phyloP scores from a whole-genome alignment of 2,797 vertebrate species.

The Tenualosa ilisha region DNA sequence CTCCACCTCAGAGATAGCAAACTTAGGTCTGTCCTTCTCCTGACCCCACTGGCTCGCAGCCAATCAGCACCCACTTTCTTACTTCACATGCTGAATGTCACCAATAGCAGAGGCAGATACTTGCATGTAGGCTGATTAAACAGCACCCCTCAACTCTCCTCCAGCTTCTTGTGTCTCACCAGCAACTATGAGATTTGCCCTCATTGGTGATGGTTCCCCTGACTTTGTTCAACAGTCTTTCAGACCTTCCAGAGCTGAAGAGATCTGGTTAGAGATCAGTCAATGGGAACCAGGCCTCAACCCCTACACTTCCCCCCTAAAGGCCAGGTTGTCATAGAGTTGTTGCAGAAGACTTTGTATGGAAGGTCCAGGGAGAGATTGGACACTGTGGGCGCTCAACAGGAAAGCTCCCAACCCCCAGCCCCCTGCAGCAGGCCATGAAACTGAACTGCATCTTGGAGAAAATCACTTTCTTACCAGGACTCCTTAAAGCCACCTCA shows the following conservation, averaged over 20 bases:
- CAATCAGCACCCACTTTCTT: neutral
- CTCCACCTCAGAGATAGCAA: neutral
- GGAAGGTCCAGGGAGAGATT: neutral
- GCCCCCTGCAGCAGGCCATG: conserved; percentile 27
- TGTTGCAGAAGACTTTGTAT: neutral
- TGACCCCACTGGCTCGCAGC: neutral
- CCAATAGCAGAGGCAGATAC: conserved; percentile 18
- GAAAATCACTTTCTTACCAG: neutral
- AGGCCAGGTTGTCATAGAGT: neutral
- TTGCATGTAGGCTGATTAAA: neutral
- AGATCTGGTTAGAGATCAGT: neutral
- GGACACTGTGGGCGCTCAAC: neutral
- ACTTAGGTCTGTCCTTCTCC: neutral
- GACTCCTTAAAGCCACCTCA: conserved; percentile 17
- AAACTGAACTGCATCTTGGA: conserved; percentile 41
- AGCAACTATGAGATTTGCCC: neutral
- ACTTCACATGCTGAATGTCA: neutral
- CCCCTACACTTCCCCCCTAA: neutral
- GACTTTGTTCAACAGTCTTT: neutral
- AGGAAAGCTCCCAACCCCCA: neutral
- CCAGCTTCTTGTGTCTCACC: neutral
- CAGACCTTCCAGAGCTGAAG: neutral
- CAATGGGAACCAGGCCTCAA: neutral
- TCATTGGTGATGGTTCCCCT: neutral
- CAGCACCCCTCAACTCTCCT: neutral